These are phyloP conservation scores for Otus sunia DNA, from an alignment of 2,113 vertebrate species.

Conservation along the genomic window DNA sequence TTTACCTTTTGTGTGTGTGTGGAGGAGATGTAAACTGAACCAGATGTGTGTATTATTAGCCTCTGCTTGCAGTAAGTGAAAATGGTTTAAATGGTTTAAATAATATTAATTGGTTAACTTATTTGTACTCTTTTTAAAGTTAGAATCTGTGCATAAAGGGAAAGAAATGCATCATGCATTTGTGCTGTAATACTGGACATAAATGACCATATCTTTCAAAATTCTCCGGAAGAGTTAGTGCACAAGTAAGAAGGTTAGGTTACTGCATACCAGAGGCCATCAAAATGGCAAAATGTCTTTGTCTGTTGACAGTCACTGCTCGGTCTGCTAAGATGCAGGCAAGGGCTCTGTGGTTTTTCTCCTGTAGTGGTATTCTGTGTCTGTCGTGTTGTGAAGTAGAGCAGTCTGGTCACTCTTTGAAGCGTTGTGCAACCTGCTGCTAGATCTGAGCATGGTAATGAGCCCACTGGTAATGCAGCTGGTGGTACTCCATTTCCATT, in stretches of 20 bases:
- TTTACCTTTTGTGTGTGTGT: neutral
- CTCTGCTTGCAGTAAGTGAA: neutral
- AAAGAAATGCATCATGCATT: neutral
- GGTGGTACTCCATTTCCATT: neutral
- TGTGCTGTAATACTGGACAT: rapidly evolving
- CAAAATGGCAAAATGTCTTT: neutral
- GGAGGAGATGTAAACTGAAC: neutral
- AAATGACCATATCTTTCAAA: neutral
- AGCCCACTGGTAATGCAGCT: neutral
- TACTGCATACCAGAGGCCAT: neutral
- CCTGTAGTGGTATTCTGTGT: neutral
- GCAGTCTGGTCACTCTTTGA: neutral
- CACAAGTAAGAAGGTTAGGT: too few species aligned
- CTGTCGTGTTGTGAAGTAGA: rapidly evolving
- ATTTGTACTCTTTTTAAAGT: too few species aligned
- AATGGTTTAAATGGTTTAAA: neutral
- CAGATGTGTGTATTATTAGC: rapidly evolving
- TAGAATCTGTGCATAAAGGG: neutral
- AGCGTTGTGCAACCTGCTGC: neutral
- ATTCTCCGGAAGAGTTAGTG: neutral
- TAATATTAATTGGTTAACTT: neutral
- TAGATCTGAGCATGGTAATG: neutral
- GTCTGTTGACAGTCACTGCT: rapidly evolving
- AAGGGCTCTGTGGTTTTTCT: neutral
- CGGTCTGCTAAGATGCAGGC: neutral